Evolutionary conservation across 2,797 vertebrate genomes (phyloP).

Genomic region (Sciaenops ocellatus): DNA sequence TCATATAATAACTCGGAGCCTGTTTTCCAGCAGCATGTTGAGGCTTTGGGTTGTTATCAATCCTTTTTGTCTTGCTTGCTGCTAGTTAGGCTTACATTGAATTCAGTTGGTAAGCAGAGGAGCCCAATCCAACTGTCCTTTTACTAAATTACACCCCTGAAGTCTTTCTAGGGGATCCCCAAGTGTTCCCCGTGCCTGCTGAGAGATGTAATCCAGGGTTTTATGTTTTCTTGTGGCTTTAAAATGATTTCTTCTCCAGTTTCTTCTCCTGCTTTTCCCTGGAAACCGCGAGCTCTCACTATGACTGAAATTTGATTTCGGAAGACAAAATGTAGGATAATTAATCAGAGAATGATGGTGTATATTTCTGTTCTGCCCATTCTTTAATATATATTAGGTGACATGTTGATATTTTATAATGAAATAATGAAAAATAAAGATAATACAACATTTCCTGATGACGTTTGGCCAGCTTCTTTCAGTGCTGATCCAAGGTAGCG

Average conservation of each 20-base stretch:
- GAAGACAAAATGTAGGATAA: background rate
- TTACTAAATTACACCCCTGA: background rate
- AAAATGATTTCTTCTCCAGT: conserved; percentile 13
- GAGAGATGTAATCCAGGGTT: conserved; percentile 30
- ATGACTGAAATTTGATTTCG: conserved; percentile 3
- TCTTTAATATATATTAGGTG: conserved; percentile 35
- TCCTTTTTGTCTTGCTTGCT: conserved; percentile 5
- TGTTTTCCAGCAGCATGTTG: conserved; percentile 5
- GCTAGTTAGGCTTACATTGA: background rate
- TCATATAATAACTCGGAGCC: background rate
- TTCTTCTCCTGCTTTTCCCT: conserved; percentile 1
- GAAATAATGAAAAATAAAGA: conserved; percentile 47
- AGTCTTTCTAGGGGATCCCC: conserved; percentile 3
- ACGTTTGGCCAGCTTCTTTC: conserved; percentile 5
- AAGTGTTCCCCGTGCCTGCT: conserved; percentile 4
- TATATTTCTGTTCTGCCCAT: conserved; percentile 29
- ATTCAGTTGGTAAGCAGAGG: background rate
- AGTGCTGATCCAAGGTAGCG: background rate
- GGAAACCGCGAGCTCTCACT: background rate
- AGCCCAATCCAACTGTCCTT: conserved; percentile 4
- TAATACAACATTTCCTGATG: background rate
- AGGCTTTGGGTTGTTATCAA: conserved; percentile 33
- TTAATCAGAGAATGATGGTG: conserved; percentile 15
- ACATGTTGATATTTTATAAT: conserved; percentile 35
- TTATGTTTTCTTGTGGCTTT: conserved; percentile 17